Base-by-base conservation (phyloP, 1,140 invertebrate species). In the Plutomurus gul region DNA sequence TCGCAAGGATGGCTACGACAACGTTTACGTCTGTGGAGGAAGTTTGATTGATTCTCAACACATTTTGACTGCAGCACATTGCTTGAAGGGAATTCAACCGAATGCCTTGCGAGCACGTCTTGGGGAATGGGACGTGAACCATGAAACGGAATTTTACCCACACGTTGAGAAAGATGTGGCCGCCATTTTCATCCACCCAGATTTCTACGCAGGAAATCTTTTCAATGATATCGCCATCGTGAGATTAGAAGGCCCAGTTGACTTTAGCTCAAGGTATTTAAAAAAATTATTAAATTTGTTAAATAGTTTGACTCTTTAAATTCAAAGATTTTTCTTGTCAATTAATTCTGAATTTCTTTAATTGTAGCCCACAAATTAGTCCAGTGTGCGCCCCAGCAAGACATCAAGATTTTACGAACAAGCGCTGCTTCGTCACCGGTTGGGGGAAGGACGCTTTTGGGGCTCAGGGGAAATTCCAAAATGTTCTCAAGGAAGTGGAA, bases 371-470 rank as follows among this genome's bases (percentile, higher is more conserved):
- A 6, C 95, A 97, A 85, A 95, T 97, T 71, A 93, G 92, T 76
- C 93, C 95, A 1, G 94, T 94, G 47, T 97, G 95, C 86, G 85
- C 97, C 43, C 95, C 95, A 10, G 91, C 93, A 71, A 91, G 91
- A 84, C 90, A 91, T 81, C 91, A 93, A 4, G 92, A 95, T 51
- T 97, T 95, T 85, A 89, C 91, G 20, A 92, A 93, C 30, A 87
- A 90, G 5, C 90, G 93, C 60, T 96, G 95, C 85, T 95, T 93
- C 92, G 96, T 95, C 0, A 96, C 95, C 8, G 95, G 96, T 6
- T 97, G 96, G 96, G 96, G 96, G 60, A 97, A 97, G 86, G 94
- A 97, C 84, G 94, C 95, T 20, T 97, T 96, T 79, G 95, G 95
- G 1, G 91, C 94, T 77, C 92, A 90, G 83, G 94, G 95, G 85